phyloP scores from a whole-genome alignment of 53 echinoderm and acorn worm genomes.

The Echinarachnius parma region DNA sequence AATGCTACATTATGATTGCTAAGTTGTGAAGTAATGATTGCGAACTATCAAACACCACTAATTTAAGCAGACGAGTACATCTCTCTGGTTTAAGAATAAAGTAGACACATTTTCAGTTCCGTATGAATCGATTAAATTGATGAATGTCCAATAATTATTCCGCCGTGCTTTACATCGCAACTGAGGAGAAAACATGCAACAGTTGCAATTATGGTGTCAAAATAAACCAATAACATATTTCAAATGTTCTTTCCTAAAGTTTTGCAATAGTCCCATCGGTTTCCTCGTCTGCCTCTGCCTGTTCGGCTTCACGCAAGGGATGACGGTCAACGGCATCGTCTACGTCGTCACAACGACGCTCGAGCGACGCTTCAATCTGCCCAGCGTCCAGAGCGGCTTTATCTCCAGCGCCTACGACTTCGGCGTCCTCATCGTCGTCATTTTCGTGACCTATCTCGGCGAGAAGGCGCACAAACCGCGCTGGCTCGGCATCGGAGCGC shows the following conservation, averaged over 20 bases:
- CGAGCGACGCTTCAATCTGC: slow-evolving; percentile 83
- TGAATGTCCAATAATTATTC: no score
- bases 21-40: no score
- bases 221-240: no score
- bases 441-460: slow-evolving; percentile 94
- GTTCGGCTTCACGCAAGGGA: slow-evolving; percentile 83
- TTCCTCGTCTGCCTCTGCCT: slow-evolving; percentile 69
- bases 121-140: no score
- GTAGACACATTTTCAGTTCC: no score
- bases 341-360: slow-evolving; percentile 90
- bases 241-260: slow-evolving; percentile 49
- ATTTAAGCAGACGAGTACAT: no score
- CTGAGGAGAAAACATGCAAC: no score
- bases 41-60: no score
- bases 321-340: slow-evolving; percentile 88
- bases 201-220: no score
- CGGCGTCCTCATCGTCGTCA: slow-evolving; percentile 78
- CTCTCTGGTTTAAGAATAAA: no score
- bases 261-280: slow-evolving; percentile 73
- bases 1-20: no score
- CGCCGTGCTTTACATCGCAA: no score
- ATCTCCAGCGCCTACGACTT: slow-evolving; percentile 96
- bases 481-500: slow-evolving; percentile 79
- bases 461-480: slow-evolving; percentile 79
- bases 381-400: slow-evolving; percentile 84